These are phyloP conservation scores for Aromia moschata DNA, from an alignment of 2,888 invertebrate genomes.

Conservation along the genomic window DNA sequence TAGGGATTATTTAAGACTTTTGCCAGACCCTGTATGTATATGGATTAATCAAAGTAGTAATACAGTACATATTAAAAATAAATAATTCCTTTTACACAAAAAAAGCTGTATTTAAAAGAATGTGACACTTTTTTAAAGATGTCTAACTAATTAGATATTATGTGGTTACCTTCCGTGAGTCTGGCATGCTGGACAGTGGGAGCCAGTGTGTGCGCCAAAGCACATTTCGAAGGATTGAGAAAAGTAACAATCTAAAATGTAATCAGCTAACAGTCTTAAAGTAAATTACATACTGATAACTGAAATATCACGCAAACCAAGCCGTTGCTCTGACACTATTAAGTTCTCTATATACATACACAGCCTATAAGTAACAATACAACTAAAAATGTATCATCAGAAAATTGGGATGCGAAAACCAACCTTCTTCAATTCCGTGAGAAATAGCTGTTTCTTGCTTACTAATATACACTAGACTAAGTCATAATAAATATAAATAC, in stretches of 20 bases:
- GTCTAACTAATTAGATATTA: no score
- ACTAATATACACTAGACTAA: constrained; percentile 19
- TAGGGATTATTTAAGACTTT: no score
- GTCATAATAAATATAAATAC: constrained; percentile 22
- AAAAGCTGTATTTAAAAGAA: no score
- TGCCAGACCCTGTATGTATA: no score
- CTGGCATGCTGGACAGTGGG: constrained; percentile 9
- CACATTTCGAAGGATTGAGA: constrained; percentile 39
- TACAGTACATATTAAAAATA: no score
- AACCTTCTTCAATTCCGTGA: constrained; percentile 26
- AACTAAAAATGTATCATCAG: constrained; percentile 38
- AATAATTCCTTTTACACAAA: no score
- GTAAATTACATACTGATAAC: constrained; percentile 61
- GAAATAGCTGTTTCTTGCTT: constrained; percentile 21
- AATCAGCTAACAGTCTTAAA: constrained; percentile 63
- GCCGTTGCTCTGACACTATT: constrained; percentile 58
- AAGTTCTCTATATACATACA: constrained; percentile 59
- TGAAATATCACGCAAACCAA: constrained; percentile 56
- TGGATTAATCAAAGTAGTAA: no score
- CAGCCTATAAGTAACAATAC: constrained; percentile 61
- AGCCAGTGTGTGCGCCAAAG: constrained; percentile 21
- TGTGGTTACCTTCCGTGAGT: constrained; percentile 1
- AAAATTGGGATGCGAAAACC: constrained; percentile 27
- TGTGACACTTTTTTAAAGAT: no score
- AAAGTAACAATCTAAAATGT: constrained; percentile 54